Percentiles rank a stretch among this genome's conserved stretches.
Conservation (phyloP, 2,888 invertebrate genomes). For the Elysia crispata region DNA sequence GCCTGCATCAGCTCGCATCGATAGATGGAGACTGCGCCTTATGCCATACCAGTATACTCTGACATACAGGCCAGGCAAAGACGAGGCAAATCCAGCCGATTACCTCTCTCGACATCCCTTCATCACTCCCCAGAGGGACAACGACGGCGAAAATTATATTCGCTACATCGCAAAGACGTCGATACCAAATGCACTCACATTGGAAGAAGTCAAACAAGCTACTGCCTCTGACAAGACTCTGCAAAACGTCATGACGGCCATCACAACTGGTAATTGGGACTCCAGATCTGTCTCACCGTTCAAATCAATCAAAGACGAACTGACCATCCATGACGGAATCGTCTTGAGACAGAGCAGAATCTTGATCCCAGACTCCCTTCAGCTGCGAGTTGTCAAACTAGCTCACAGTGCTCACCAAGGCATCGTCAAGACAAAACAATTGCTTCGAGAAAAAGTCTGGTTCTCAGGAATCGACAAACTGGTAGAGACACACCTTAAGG, state of each 20-base stretch:
- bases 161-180: conserved; percentile 46
- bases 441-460: conserved; percentile 59
- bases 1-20: conserved; percentile 56
- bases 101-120: conserved; percentile 56
- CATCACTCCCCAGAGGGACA: conserved; percentile 28
- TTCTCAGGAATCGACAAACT: conserved; percentile 57
- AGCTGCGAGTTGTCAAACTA: conserved; percentile 50
- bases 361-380: conserved; percentile 54
- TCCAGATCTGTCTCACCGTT: conserved; percentile 19
- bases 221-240: conserved; percentile 42
- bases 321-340: conserved; percentile 41
- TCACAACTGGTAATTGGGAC: conserved; percentile 48
- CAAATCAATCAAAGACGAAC: conserved; percentile 43
- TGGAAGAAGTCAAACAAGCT: conserved; percentile 48
- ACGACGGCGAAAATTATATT: conserved; percentile 51
- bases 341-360: conserved; percentile 48
- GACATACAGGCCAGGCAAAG: conserved; percentile 54
- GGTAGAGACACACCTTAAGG: conserved; percentile 50
- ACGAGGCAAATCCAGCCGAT: conserved; percentile 57
- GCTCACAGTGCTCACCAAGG: conserved; percentile 61
- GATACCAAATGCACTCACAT: conserved; percentile 53
- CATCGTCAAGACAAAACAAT: conserved; percentile 56
- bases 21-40: conserved; percentile 54
- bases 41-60: conserved; percentile 51
- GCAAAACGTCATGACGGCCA: conserved; percentile 48